Percentiles rank a stretch among this genome's conserved stretches.
Conservation (phyloP, 1,140 invertebrate genomes). For the Sitodiplosis mosellana region DNA sequence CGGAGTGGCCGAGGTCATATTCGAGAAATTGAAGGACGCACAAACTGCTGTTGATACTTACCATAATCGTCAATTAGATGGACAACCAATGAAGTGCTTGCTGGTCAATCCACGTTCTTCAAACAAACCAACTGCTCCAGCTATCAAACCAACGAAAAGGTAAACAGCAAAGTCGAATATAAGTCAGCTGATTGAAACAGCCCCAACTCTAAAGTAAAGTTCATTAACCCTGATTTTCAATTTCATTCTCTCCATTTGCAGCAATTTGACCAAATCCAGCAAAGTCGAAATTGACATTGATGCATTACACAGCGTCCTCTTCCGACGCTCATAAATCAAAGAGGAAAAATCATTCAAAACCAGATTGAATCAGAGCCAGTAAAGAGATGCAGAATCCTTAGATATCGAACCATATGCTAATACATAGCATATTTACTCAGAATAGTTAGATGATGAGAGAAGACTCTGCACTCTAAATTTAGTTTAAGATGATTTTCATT, state of each 20-base stretch:
- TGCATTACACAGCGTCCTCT: slow-evolving; percentile 10
- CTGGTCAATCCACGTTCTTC: slow-evolving; percentile 49
- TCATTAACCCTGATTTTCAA: slow-evolving; percentile 2
- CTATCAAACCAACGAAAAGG: slow-evolving; percentile 17
- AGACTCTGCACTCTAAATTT: too few relatives aligned
- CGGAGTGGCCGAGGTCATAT: slow-evolving; percentile 79
- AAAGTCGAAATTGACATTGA: slow-evolving; percentile 11
- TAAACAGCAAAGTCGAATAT: background rate
- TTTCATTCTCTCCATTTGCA: slow-evolving; percentile 16
- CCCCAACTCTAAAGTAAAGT: background rate
- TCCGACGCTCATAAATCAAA: slow-evolving; percentile 6
- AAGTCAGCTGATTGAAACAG: too few relatives aligned
- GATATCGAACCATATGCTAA: too few relatives aligned
- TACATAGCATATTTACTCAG: too few relatives aligned
- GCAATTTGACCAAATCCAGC: slow-evolving; percentile 19
- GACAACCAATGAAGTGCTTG: slow-evolving; percentile 64
- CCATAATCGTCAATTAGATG: slow-evolving; percentile 77
- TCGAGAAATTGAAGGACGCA: slow-evolving; percentile 66
- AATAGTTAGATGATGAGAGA: too few relatives aligned
- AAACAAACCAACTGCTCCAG: slow-evolving; percentile 34
- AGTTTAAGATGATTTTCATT: too few relatives aligned
- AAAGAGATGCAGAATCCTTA: too few relatives aligned
- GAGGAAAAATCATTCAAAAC: too few relatives aligned
- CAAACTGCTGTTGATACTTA: slow-evolving; percentile 77
- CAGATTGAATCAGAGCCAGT: too few relatives aligned